Conservation (phyloP, 2,888 invertebrate genomes). For the Ferrisia virgata region DNA sequence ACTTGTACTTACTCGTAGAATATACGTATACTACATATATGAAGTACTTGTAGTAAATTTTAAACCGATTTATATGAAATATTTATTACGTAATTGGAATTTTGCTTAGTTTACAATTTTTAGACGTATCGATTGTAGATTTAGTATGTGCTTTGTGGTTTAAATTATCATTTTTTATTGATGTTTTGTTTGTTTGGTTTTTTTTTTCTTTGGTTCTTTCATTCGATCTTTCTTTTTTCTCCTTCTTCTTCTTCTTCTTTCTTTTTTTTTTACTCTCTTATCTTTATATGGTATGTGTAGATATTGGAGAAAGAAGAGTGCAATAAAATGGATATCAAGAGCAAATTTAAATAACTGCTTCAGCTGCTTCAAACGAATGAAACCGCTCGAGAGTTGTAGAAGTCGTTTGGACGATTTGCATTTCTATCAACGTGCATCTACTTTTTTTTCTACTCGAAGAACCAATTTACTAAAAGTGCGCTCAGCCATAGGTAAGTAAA, state of each 20-base stretch:
- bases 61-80: not conserved
- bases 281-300: not conserved
- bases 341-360: not conserved
- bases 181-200: conserved; percentile 3
- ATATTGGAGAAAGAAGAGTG: not conserved
- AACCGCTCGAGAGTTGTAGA: not conserved
- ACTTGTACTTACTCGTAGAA: too few species aligned
- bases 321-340: conserved; percentile 12
- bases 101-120: not conserved
- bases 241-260: not conserved
- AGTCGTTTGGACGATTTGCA: not conserved
- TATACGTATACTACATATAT: not conserved
- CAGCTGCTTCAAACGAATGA: not conserved
- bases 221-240: too few species aligned
- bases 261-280: too few species aligned
- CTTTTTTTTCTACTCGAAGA: not conserved
- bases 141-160: not conserved
- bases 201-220: too few species aligned
- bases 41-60: not conserved
- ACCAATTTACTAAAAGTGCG: not conserved
- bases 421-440: not conserved
- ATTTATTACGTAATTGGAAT: not conserved
- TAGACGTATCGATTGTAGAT: not conserved
- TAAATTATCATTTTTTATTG: not conserved
- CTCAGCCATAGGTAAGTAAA: not conserved